phyloP scores from a whole-genome alignment of 2,113 vertebrate species.

The Nanorana parkeri region DNA sequence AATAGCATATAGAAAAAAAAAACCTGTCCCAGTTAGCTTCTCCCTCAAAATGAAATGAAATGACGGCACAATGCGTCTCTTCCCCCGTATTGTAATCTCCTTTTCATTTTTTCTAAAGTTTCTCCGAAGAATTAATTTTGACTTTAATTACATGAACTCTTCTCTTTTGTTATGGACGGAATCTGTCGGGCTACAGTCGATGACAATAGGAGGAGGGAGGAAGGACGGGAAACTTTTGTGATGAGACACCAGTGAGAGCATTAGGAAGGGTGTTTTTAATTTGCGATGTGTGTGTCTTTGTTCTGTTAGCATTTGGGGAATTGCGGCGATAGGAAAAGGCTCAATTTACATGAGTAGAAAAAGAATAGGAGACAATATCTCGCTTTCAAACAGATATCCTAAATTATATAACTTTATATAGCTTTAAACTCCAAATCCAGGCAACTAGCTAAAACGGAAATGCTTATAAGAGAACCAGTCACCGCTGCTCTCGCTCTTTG shows the following conservation, averaged over 20 bases:
- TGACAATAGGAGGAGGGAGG: background rate
- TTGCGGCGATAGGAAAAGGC: no score
- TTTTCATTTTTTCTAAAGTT: slow-evolving; percentile 17
- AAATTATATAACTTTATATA: no score
- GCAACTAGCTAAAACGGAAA: no score
- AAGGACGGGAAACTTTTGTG: background rate
- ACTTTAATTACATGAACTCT: slow-evolving; percentile 17
- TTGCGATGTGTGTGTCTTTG: background rate
- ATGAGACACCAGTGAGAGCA: background rate
- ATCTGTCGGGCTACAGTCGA: slow-evolving; percentile 12
- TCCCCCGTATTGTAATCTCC: slow-evolving; percentile 16
- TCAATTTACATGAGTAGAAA: no score
- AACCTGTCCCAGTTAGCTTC: slow-evolving; percentile 23
- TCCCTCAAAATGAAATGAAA: no score
- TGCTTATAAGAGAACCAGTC: no score
- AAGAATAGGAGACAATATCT: no score
- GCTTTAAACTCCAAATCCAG: no score
- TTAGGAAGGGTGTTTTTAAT: background rate
- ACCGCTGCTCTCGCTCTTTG: no score
- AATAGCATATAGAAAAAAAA: slow-evolving; percentile 9
- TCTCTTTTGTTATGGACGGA: slow-evolving; percentile 5
- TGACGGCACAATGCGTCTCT: background rate
- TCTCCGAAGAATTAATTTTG: background rate
- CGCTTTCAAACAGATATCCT: no score
- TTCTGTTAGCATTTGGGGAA: background rate